A percentile compares a stretch with the other conserved stretches of the same genome.
Conservation (phyloP, 2,113 vertebrate species). For the Calidris pugnax region DNA sequence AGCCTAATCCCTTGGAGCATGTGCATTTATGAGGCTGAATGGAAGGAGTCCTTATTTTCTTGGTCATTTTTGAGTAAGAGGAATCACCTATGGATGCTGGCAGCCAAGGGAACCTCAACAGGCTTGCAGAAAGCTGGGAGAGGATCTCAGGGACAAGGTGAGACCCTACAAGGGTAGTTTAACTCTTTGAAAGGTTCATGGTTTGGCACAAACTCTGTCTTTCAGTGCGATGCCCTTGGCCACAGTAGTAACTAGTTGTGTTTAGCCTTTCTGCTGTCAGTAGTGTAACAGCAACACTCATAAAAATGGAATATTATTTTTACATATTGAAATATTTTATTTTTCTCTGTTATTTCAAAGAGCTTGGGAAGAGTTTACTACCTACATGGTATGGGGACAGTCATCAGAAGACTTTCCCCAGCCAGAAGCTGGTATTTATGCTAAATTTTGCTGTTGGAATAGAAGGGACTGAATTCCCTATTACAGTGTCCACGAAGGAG, state of each 20-base stretch:
- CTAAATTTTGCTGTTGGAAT: neutral
- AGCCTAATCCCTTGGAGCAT: neutral
- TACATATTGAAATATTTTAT: neutral
- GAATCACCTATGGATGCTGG: neutral
- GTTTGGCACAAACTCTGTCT: neutral
- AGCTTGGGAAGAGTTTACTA: neutral
- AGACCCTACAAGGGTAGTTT: neutral
- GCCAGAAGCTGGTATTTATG: neutral
- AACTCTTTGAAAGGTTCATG: neutral
- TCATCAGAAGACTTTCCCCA: neutral
- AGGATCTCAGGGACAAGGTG: neutral
- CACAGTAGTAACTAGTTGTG: neutral
- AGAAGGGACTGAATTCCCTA: neutral
- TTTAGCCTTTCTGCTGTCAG: neutral
- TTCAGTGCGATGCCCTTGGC: neutral
- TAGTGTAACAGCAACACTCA: neutral
- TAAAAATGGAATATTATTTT: neutral
- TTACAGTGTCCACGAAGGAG: neutral
- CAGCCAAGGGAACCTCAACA: neutral
- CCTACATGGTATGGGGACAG: neutral
- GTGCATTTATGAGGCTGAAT: neutral
- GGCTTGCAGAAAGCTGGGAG: neutral
- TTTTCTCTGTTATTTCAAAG: neutral
- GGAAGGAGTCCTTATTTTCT: neutral
- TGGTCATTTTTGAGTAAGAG: neutral